These are phyloP conservation scores for Odontomachus brunneus DNA, from an alignment of 1,140 invertebrate genomes.

Conservation along the genomic window DNA sequence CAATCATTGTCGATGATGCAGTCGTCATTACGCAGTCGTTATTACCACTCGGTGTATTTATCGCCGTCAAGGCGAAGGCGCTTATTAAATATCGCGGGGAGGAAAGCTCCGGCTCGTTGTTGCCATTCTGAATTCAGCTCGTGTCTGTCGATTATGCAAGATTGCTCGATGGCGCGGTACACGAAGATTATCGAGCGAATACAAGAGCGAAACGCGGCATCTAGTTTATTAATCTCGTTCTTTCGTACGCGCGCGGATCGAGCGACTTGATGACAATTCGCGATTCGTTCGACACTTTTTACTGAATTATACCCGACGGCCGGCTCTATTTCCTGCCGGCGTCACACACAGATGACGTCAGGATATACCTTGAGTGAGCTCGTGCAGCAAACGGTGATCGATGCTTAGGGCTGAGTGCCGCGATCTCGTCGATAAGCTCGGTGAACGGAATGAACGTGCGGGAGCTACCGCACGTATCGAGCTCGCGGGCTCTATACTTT, in stretches of 20 bases:
- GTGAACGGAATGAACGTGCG: conserved; percentile 8
- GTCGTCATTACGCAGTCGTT: not conserved
- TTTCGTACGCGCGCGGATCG: not conserved
- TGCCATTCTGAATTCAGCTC: not conserved
- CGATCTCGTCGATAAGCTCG: conserved; percentile 18
- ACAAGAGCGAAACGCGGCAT: not conserved
- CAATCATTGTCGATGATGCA: conserved; percentile 31
- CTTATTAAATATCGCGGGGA: not conserved
- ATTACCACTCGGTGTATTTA: not conserved
- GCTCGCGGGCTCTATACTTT: not conserved
- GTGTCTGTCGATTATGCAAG: conserved; percentile 18
- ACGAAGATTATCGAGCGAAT: conserved; percentile 2
- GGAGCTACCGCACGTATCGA: not conserved
- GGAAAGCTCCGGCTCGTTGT: not conserved
- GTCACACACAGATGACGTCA: conserved; percentile 38
- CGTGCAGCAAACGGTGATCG: conserved; percentile 1
- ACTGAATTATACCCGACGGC: not conserved
- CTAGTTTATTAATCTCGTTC: conserved; percentile 30
- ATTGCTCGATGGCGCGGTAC: not conserved
- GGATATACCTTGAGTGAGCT: conserved; percentile 21
- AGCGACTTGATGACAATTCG: conserved; percentile 6
- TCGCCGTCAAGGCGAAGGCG: not conserved
- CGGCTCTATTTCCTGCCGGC: not conserved
- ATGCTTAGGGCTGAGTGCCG: conserved; percentile 21
- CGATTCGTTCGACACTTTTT: conserved; percentile 4